phyloP scores from a whole-genome alignment of 2,113 vertebrate genomes.

The Malaclemys terrapin region DNA sequence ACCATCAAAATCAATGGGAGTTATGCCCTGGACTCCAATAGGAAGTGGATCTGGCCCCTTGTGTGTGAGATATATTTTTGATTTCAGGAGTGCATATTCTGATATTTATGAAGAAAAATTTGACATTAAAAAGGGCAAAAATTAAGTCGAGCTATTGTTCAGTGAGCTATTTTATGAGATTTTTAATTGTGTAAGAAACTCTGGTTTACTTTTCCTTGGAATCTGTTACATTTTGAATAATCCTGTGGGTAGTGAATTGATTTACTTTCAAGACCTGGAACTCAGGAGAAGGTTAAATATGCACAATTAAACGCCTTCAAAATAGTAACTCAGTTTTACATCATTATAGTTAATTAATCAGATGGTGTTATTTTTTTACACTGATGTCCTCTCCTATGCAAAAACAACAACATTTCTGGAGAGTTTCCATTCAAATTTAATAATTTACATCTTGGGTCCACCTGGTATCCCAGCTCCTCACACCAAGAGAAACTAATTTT shows the following conservation, averaged over 20 bases:
- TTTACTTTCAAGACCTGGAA: neutral
- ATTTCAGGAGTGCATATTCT: neutral
- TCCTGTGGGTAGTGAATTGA: fast-evolving
- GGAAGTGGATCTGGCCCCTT: no score
- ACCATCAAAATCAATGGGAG: neutral
- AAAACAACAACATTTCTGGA: neutral
- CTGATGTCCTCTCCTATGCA: neutral
- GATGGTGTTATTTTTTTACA: neutral
- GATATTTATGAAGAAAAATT: neutral
- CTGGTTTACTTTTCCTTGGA: neutral
- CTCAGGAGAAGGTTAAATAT: neutral
- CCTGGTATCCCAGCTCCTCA: neutral
- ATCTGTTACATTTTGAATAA: neutral
- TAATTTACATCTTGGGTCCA: neutral
- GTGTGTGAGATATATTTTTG: neutral
- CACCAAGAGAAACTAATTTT: neutral
- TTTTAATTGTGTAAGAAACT: neutral
- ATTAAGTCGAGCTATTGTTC: neutral
- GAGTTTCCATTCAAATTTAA: neutral
- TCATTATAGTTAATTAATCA: neutral
- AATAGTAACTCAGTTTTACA: neutral
- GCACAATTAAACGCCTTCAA: neutral
- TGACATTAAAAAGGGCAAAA: neutral
- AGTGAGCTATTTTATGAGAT: neutral
- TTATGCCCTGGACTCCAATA: neutral